Evolutionary conservation across 2,113 vertebrate genomes (phyloP).

Genomic region (Galemys pyrenaicus): DNA sequence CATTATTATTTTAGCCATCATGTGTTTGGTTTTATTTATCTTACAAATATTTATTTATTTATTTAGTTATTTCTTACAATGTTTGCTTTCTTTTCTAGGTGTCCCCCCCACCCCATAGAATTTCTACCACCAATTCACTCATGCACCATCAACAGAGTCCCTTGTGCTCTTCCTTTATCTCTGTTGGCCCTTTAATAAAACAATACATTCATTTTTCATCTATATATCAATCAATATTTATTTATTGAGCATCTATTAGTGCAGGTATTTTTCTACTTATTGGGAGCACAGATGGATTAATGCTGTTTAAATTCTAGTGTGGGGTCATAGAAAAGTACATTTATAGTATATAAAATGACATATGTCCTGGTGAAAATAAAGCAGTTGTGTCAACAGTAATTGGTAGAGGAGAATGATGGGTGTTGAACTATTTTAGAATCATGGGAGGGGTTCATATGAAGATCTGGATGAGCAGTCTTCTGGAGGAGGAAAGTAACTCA

Average conservation of each 20-base stretch:
- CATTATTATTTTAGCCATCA: too few species aligned
- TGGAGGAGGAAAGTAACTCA: background rate
- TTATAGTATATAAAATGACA: background rate
- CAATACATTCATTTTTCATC: background rate
- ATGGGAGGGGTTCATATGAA: background rate
- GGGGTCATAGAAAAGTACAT: background rate
- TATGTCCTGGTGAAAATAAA: background rate
- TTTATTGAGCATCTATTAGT: background rate
- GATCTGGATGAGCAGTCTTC: background rate
- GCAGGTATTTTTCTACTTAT: background rate
- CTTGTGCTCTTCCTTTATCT: too few species aligned
- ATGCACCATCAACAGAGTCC: too few species aligned
- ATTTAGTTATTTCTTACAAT: too few species aligned
- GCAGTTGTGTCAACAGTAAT: background rate
- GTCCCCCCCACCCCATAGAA: too few species aligned
- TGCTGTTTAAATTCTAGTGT: background rate
- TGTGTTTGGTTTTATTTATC: too few species aligned
- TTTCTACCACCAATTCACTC: too few species aligned
- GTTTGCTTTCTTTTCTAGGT: too few species aligned
- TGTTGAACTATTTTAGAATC: background rate
- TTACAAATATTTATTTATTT: too few species aligned
- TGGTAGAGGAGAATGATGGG: background rate
- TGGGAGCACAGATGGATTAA: background rate
- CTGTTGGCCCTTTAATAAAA: background rate
- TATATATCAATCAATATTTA: background rate